phyloP scores from a whole-genome alignment of 2,888 invertebrate genomes.

The Andrena fulva region DNA sequence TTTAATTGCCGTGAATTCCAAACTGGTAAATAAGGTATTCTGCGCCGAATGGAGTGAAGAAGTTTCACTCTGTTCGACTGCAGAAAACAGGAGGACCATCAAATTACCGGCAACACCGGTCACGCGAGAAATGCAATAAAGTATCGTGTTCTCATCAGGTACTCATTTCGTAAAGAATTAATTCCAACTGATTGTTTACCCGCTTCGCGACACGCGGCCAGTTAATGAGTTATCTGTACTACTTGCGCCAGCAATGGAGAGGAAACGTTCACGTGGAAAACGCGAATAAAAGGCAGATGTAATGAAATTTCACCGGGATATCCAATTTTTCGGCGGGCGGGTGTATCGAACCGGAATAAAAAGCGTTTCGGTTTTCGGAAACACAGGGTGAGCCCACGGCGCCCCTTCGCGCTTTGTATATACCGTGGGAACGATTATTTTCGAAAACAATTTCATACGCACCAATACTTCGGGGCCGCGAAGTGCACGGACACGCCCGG shows the following conservation, averaged over 20 bases:
- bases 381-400: neutral
- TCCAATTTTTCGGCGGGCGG: constrained; percentile 4
- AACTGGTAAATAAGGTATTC: no score
- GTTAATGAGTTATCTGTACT: neutral
- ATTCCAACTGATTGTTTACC: neutral
- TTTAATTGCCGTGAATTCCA: no score
- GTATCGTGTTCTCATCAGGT: neutral
- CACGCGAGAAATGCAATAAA: no score
- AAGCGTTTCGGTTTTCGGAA: neutral
- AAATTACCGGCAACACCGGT: no score
- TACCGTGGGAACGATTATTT: constrained; percentile 1
- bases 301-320: neutral
- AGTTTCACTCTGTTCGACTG: no score
- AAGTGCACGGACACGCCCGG: neutral
- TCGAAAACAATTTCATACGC: constrained; percentile 12
- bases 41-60: no score
- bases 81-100: no score
- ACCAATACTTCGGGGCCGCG: neutral
- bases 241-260: neutral
- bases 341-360: neutral
- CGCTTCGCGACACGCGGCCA: neutral
- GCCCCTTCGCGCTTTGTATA: neutral
- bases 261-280: neutral
- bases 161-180: neutral
- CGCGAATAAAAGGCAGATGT: neutral